Conservation (phyloP, 2,888 invertebrate genomes). For the Drosophila prostipennis region DNA sequence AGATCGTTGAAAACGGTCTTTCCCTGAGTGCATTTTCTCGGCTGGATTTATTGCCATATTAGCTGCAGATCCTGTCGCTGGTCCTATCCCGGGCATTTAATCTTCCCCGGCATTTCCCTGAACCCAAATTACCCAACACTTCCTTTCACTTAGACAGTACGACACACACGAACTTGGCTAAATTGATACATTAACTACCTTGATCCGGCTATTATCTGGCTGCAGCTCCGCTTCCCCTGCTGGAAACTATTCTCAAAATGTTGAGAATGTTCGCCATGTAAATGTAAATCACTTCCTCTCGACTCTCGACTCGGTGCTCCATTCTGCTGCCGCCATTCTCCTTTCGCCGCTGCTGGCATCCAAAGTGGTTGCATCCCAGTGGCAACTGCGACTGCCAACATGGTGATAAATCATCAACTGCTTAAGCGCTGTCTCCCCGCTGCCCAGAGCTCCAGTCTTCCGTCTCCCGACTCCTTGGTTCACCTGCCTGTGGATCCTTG, state of each 20-base stretch:
- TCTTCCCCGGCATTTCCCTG: conserved; percentile 21
- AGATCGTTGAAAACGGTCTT: no score
- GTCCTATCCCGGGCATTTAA: conserved; percentile 15
- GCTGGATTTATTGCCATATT: conserved; percentile 17
- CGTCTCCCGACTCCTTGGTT: not conserved
- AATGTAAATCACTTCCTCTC: conserved; percentile 76
- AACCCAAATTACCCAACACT: conserved; percentile 46
- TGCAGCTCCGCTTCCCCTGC: conserved; percentile 23
- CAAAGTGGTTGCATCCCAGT: conserved; percentile 35
- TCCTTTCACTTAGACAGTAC: conserved; percentile 48
- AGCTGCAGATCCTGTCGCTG: conserved; percentile 18
- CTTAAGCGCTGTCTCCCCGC: conserved; percentile 64
- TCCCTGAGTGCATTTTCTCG: not conserved
- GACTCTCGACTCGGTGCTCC: conserved; percentile 50
- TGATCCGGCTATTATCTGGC: conserved; percentile 75
- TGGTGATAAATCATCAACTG: conserved; percentile 76
- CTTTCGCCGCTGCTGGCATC: conserved; percentile 33
- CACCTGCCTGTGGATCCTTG: conserved; percentile 31
- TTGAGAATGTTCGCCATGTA: conserved; percentile 70
- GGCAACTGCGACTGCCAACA: conserved; percentile 57
- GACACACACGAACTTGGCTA: conserved; percentile 43
- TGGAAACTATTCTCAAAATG: conserved; percentile 73
- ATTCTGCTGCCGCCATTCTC: not conserved
- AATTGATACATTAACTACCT: conserved; percentile 77
- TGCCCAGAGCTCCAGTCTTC: conserved; percentile 9